Base-by-base conservation (phyloP, 2,888 invertebrate genomes). In the Lasiommata megera region DNA sequence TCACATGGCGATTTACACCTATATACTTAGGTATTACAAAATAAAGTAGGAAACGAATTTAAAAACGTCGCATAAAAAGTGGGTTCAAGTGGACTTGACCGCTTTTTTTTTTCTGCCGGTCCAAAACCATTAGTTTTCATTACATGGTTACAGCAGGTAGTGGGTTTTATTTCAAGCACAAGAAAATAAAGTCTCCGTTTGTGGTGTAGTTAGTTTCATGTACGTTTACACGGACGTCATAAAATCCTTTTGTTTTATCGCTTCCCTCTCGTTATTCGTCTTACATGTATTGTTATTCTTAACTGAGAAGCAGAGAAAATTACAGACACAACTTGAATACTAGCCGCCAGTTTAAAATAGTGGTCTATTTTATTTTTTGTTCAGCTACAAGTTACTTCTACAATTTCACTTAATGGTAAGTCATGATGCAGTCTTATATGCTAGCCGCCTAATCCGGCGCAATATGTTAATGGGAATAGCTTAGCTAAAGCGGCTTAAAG, bases 221-320 rank as follows among this genome's bases (percentile, higher is more conserved):
- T 11, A 9, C 46, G 31, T 16, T 46, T 46, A 31, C 46, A 16
- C 46, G 46, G 29, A 16, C 31, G 46, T 46, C 46, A 46, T 46
- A 46, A 46, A 46, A 46, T 46, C 16, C 46, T 31, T 31, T 46
- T 46, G 46, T 46, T 46, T 46, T 31, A 46, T 16, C 46, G 16
- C 16, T 46, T 11, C 29, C 9, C 31, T 12, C 23, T 31, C 46
- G 46, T 31, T 46, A 46, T 16, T 14, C 16, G 46, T 29, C 31
- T 16, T 1, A 16, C 6, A 14, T 31, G 8, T 31, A 46, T 46
- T 40, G 16, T 40, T 46, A 12, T 28, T 28, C 28, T 23, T 12
- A 12, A 23, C 28, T 7, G 1, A 6, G 7, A 14, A 29, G 28
- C 7, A 29, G 31, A n/a, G n/a, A n/a, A n/a, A n/a, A n/a, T n/a